These are phyloP conservation scores for Xyrichtys novacula DNA, from an alignment of 2,797 vertebrate genomes.

Conservation along the genomic window DNA sequence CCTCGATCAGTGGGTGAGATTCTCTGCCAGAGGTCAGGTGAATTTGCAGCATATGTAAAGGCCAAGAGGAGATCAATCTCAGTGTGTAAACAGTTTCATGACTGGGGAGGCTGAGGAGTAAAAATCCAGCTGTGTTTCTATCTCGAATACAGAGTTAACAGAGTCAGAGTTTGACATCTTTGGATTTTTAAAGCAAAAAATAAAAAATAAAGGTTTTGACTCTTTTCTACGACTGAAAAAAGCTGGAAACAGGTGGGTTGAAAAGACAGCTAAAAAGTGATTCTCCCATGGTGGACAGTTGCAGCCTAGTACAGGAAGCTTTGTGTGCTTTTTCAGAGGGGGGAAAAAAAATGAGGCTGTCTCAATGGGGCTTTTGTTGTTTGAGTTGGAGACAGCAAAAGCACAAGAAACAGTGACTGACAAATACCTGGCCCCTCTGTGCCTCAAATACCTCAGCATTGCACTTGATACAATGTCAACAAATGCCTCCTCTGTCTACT, in stretches of 20 bases:
- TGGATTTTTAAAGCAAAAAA: neutral
- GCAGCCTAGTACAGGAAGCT: slow-evolving; percentile 77
- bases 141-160: slow-evolving; percentile 8
- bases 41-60: slow-evolving; percentile 23
- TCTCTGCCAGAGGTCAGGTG: slow-evolving; percentile 45
- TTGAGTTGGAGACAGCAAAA: slow-evolving; percentile 80
- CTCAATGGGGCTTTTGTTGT: slow-evolving; percentile 86
- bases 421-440: slow-evolving; percentile 83
- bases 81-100: slow-evolving; percentile 13
- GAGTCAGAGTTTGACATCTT: slow-evolving; percentile 6
- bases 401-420: slow-evolving; percentile 82
- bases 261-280: slow-evolving; percentile 36
- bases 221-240: neutral
- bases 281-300: slow-evolving; percentile 62
- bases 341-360: slow-evolving; percentile 47
- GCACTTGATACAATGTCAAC: slow-evolving; percentile 84
- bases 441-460: slow-evolving; percentile 81
- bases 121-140: neutral
- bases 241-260: slow-evolving; percentile 75
- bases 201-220: slow-evolving; percentile 19
- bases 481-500: slow-evolving; percentile 82
- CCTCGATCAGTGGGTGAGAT: slow-evolving; percentile 25
- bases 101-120: neutral
- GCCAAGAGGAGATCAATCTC: slow-evolving; percentile 23
- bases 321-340: slow-evolving; percentile 72